Base-by-base conservation (phyloP, 2,888 invertebrate species). In the Sthenelais limicola region DNA sequence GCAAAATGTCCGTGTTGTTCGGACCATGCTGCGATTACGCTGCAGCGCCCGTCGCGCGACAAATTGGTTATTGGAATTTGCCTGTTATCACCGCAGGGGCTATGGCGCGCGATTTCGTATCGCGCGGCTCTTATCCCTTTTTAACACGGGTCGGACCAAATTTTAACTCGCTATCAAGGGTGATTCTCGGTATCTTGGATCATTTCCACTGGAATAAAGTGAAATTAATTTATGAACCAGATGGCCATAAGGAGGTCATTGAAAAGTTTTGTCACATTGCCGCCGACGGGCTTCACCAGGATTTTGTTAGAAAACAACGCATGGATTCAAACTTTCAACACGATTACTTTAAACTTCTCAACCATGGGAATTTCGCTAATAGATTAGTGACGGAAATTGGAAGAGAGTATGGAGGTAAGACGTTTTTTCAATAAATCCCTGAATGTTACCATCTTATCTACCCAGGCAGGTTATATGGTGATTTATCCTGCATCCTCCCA, bases 61-160 rank as follows among this genome's bases (percentile, higher is more conserved):
- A 96, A 71, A 94, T 94, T 0, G 93, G 94, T 7, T 80, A 94
- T 86, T 96, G 96, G 96, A 94, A 95, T 86, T 92, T 93, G 0
- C 95, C 96, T 0, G 93, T 96, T 81, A 94, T 96, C 79, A 95
- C 96, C 5, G 81, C 86, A 0, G 87, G 87, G 0, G 86, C 84
- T 0, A 77, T 86, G 74, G 86, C 87, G 0, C 75, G 77, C 1
- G 87, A 87, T 70, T 88, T 85, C 73, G 51, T 69, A 1, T 82
- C 82, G 32, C 33, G 71, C 12, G 56, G 28, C 33, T 80, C 92
- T 72, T 96, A 92, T 85, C 92, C 92, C n/a, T 93, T 94, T 0
- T 89, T 96, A 77, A 96, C 95, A 0, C 68, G 86, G 1, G 80
- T 85, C 0, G 85, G 86, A 0, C 77, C 81, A 1, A 82, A 83